Percentiles rank a stretch among this genome's conserved stretches.
These are phyloP conservation scores for Eucidaris tribuloides DNA, from an alignment of 35 echinoderm and acorn worm species.

Conservation along the genomic window DNA sequence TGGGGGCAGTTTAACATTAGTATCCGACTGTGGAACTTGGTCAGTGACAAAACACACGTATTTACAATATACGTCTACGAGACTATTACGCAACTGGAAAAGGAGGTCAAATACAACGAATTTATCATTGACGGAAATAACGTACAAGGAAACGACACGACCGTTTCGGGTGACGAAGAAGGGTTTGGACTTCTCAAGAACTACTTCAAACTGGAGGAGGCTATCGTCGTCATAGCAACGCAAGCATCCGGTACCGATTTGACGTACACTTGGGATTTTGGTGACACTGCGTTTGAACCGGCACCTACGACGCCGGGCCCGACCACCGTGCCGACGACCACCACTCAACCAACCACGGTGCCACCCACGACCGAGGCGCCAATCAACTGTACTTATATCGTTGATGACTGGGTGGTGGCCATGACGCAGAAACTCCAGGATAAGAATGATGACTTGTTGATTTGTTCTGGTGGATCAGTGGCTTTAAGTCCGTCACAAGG, in stretches of 20 bases:
- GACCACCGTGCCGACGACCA: not conserved
- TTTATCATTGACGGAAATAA: constrained; percentile 68
- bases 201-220: constrained; percentile 75
- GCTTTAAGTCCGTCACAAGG: not conserved
- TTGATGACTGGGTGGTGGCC: constrained; percentile 39
- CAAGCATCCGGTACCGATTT: constrained; percentile 75
- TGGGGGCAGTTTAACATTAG: constrained; percentile 85
- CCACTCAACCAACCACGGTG: not conserved
- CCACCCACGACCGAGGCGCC: not conserved
- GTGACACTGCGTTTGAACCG: constrained; percentile 48
- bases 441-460: not conserved
- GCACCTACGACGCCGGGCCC: constrained; percentile 14
- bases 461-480: constrained; percentile 9
- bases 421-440: not conserved
- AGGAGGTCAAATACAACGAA: constrained; percentile 78
- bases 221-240: constrained; percentile 65
- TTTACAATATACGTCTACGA: constrained; percentile 75
- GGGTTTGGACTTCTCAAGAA: constrained; percentile 52
- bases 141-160: constrained; percentile 34
- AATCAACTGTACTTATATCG: constrained; percentile 25
- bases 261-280: constrained; percentile 94
- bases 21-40: constrained; percentile 70
- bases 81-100: constrained; percentile 75
- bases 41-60: constrained; percentile 41
- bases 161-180: constrained; percentile 43